These are phyloP conservation scores for Panonychus citri DNA, from an alignment of 1,140 invertebrate species.

Conservation along the genomic window DNA sequence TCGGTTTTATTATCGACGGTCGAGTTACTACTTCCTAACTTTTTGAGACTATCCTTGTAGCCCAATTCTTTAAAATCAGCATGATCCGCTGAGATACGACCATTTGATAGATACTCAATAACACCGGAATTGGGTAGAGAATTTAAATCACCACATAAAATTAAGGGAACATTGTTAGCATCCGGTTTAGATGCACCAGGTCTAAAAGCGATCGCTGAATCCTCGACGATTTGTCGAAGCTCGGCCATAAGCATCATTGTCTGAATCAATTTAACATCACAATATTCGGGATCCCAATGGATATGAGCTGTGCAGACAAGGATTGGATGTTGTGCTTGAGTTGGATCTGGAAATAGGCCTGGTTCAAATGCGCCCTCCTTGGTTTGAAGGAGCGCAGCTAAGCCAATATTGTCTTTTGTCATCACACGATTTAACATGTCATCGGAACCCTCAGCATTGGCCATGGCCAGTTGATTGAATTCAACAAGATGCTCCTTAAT, in stretches of 20 bases:
- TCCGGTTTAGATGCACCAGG: conserved; percentile 34
- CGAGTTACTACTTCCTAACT: conserved; percentile 32
- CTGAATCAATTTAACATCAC: conserved; percentile 98
- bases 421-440: conserved; percentile 98
- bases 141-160: conserved; percentile 96
- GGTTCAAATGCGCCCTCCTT: conserved; percentile 51
- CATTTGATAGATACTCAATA: conserved; percentile 75
- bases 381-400: conserved; percentile 77
- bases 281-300: conserved; percentile 99
- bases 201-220: conserved; percentile 34
- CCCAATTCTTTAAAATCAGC: conserved; percentile 87
- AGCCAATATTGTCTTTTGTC: conserved; percentile 97
- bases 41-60: conserved; percentile 73
- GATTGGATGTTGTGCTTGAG: conserved; percentile 53
- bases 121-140: conserved; percentile 94
- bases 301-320: conserved; percentile 95
- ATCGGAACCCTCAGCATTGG: conserved; percentile 87
- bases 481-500: conserved; percentile 85
- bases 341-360: conserved; percentile 10
- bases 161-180: conserved; percentile 60
- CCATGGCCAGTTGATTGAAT: conserved; percentile 96
- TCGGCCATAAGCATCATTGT: conserved; percentile 98
- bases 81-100: conserved; percentile 67
- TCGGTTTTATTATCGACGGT: conserved; percentile 33
- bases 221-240: conserved; percentile 44